Evolutionary conservation across 2,113 vertebrate genomes (phyloP).

Genomic region (Haemorhous mexicanus): DNA sequence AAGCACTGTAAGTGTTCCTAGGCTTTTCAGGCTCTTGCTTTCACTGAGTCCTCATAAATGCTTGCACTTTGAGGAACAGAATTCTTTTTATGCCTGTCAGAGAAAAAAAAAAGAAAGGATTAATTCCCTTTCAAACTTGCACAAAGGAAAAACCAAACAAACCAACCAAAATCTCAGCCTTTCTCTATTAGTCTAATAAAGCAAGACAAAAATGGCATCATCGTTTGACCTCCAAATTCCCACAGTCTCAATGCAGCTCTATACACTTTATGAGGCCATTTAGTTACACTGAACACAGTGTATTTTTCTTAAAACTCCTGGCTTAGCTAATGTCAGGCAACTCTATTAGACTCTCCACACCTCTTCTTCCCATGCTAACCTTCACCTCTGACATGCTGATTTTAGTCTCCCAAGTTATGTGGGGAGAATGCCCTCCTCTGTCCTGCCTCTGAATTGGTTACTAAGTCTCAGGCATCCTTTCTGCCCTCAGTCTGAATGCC

Average conservation of each 20-base stretch:
- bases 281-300: background rate
- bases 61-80: background rate
- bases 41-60: background rate
- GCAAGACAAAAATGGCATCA: background rate
- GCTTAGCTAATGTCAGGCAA: background rate
- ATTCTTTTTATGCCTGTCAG: background rate
- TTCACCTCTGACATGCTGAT: accelerated
- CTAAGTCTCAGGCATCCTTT: background rate
- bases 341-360: background rate
- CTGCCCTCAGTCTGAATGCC: background rate
- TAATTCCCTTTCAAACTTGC: background rate
- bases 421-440: accelerated
- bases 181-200: background rate
- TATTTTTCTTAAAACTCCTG: background rate
- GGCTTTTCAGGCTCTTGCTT: background rate
- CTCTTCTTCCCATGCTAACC: background rate
- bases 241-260: background rate
- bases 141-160: background rate
- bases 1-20: constrained; percentile 18
- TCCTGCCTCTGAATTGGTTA: background rate
- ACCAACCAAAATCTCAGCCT: background rate
- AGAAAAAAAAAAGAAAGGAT: background rate
- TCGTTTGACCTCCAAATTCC: background rate
- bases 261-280: background rate
- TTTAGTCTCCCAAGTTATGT: background rate